phyloP scores from a whole-genome alignment of 2,888 invertebrate species.

The Muschampia plurimacula region DNA sequence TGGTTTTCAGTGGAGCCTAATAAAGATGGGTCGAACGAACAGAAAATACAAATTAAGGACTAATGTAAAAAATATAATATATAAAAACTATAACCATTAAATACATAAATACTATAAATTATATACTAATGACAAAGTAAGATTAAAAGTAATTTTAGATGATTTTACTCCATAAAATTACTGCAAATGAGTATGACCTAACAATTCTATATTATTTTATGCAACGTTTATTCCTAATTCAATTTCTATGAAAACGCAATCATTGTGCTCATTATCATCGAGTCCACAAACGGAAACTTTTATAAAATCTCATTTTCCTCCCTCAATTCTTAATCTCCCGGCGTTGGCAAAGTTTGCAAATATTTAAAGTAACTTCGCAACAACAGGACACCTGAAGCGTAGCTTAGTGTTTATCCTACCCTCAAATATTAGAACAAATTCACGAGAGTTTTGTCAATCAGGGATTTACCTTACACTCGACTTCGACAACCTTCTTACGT shows the following conservation, averaged over 20 bases:
- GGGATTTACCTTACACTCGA: slow-evolving; percentile 79
- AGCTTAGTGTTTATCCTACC: slow-evolving; percentile 65
- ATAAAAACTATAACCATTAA: no score
- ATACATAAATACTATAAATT: no score
- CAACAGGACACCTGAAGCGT: slow-evolving; percentile 62
- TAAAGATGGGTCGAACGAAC: no score
- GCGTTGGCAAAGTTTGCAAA: slow-evolving; percentile 43
- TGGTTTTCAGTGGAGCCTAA: no score
- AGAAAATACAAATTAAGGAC: no score
- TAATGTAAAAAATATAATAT: no score
- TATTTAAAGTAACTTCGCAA: slow-evolving; percentile 62
- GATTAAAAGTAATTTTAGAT: no score
- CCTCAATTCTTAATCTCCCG: slow-evolving; percentile 24
- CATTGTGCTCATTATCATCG: background rate
- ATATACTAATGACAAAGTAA: no score
- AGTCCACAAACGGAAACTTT: background rate
- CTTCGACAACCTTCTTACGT: slow-evolving; percentile 77
- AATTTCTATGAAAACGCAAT: background rate
- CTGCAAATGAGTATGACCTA: no score
- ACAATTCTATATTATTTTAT: no score
- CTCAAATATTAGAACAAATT: slow-evolving; percentile 56
- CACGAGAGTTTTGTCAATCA: slow-evolving; percentile 77
- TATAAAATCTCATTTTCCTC: slow-evolving; percentile 13
- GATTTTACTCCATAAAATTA: no score
- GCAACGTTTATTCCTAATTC: background rate